These are phyloP conservation scores for Acrocephalus arundinaceus DNA, from an alignment of 2,113 vertebrate species.

Conservation along the genomic window DNA sequence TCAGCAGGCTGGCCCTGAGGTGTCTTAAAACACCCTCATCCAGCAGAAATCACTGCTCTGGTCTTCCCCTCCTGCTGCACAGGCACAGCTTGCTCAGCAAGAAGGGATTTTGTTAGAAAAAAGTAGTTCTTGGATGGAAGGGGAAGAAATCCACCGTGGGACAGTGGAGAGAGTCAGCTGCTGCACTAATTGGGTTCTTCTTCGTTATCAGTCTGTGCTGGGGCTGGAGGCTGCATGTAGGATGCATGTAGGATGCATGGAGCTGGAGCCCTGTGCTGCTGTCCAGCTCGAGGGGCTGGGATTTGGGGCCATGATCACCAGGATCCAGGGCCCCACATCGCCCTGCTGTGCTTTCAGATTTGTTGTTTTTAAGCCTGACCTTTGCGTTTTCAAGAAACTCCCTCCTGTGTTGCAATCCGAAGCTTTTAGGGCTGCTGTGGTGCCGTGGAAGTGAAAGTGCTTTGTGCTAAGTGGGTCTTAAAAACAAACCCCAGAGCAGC, in stretches of 20 bases:
- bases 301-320: neutral
- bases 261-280: neutral
- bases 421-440: neutral
- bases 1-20: neutral
- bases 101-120: neutral
- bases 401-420: neutral
- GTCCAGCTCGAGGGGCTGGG: neutral
- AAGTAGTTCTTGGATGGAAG: neutral
- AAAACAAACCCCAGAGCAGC: neutral
- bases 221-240: neutral
- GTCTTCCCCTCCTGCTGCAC: neutral
- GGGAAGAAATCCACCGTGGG: neutral
- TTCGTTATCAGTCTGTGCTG: neutral
- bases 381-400: neutral
- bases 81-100: neutral
- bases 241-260: too few species aligned
- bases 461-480: neutral
- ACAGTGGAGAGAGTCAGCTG: neutral
- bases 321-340: neutral
- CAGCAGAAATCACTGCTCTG: neutral
- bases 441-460: neutral
- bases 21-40: neutral
- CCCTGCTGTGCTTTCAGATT: neutral
- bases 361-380: neutral
- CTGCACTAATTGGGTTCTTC: neutral